Base-by-base conservation (phyloP, 1,140 invertebrate genomes). In the Amyelois transitella region DNA sequence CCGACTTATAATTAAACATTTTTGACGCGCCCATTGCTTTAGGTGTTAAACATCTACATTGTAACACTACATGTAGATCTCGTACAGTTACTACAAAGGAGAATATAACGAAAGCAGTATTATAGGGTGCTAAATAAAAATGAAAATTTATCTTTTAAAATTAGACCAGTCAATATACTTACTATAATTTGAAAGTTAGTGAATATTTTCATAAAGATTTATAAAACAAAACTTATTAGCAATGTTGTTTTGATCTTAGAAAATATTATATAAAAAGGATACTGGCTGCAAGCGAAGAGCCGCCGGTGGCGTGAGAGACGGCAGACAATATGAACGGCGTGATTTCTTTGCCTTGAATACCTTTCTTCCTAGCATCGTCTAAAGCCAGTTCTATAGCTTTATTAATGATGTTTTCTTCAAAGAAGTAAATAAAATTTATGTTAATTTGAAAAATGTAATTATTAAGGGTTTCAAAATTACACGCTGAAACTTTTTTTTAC, bases 291-390 rank as follows among this genome's bases (percentile, higher is more conserved):
- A 99, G 89, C 6, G 97, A 98, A 63, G 89, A 90, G 44, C 97
- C 97, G 10, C 88, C 73, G 0, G 97, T 98, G 4, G 96, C 89
- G 72, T 93, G 85, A 53, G 93, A 91, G 7, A 99, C 92, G 72
- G 92, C 88, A 12, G 91, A 85, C 12, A 99, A 86, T 12, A 99
- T 87, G 86, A 95, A 99, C 1, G 98, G 98, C 0, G 98, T 99
- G 6, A 99, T 92, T 69, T 96, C 91, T 86, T 97, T 98, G 2
- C 97, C 97, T 12, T 61, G 74, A 18, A 99, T 91, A n/a, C 90
- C 89, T 58, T 89, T 83, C 5, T 79, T 58, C 45, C 91, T 88
- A 10, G 94, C 94, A 64, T 93, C 89, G 55, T 89, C 59, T n/a
- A 97, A 74, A 21, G 96, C 96, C 62, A 91, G 66, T 48, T 91